phyloP scores from a whole-genome alignment of 2,888 invertebrate genomes.

The Seira ritae region DNA sequence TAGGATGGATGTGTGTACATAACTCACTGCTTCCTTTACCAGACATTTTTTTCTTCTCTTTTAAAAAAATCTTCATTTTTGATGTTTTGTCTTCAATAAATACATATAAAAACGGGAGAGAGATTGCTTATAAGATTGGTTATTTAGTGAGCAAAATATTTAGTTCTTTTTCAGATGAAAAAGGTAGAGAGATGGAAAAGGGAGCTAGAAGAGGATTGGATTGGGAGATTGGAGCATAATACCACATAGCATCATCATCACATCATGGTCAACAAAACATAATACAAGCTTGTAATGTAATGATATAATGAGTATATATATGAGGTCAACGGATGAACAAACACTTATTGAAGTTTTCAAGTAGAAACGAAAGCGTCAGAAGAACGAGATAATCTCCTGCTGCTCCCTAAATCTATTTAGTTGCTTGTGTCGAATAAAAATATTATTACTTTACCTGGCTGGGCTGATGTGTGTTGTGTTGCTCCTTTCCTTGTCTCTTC shows the following conservation, averaged over 20 bases:
- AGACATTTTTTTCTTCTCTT: conserved; percentile 34
- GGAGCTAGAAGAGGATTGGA: too few relatives aligned
- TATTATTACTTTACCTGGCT: conserved; percentile 5
- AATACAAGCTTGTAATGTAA: conserved; percentile 57
- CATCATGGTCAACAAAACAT: conserved; percentile 41
- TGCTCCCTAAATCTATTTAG: conserved; percentile 32
- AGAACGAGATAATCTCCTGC: conserved; percentile 49
- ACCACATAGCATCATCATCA: conserved; percentile 30
- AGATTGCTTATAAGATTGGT: background rate
- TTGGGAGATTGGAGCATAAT: too few relatives aligned
- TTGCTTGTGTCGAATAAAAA: conserved; percentile 14
- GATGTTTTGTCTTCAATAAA: conserved; percentile 8
- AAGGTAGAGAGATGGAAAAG: conserved; percentile 23
- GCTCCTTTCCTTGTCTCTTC: too few relatives aligned
- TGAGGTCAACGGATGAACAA: conserved; percentile 62
- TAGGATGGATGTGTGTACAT: conserved; percentile 39
- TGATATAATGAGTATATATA: conserved; percentile 60
- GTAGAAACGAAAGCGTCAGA: conserved; percentile 35
- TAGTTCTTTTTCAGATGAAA: conserved; percentile 32
- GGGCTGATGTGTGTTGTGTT: background rate
- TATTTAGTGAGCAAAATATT: conserved; percentile 54
- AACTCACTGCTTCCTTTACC: conserved; percentile 17
- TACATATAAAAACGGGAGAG: background rate
- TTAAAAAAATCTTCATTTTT: conserved; percentile 22
- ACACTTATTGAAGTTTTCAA: conserved; percentile 50